Conservation (phyloP, 2,888 invertebrate species). For the Diplolepis rosae region DNA sequence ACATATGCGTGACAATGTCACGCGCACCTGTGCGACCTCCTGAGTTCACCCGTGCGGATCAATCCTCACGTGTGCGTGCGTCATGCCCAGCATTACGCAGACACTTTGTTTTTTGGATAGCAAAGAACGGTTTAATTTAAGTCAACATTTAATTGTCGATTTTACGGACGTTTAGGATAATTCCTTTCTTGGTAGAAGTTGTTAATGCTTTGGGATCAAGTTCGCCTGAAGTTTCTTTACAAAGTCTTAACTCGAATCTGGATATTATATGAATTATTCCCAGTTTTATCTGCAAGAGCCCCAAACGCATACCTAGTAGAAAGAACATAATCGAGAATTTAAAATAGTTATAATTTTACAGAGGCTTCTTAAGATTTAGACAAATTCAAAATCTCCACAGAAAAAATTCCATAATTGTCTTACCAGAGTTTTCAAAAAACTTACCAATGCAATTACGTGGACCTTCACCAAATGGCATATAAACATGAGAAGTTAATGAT, state of each 20-base stretch:
- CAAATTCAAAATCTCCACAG: not conserved
- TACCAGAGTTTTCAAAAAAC: too few species aligned
- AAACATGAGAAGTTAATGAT: constrained; percentile 54
- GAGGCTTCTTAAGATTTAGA: not conserved
- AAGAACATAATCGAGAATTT: not conserved
- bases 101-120: too few species aligned
- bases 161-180: not conserved
- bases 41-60: too few species aligned
- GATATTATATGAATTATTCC: constrained; percentile 57
- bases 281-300: constrained; percentile 60
- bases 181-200: not conserved
- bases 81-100: too few species aligned
- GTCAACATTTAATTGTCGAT: too few species aligned
- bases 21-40: too few species aligned
- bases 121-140: too few species aligned
- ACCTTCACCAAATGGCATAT: constrained; percentile 69
- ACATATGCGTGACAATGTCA: too few species aligned
- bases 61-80: too few species aligned
- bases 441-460: constrained; percentile 68
- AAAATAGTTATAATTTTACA: not conserved
- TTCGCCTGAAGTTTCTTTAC: constrained; percentile 51
- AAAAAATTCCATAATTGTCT: too few species aligned
- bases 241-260: constrained; percentile 55
- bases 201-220: not conserved
- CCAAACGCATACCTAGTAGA: constrained; percentile 58